phyloP scores from a whole-genome alignment of 2,797 vertebrate genomes.

The Phataginus tricuspis region DNA sequence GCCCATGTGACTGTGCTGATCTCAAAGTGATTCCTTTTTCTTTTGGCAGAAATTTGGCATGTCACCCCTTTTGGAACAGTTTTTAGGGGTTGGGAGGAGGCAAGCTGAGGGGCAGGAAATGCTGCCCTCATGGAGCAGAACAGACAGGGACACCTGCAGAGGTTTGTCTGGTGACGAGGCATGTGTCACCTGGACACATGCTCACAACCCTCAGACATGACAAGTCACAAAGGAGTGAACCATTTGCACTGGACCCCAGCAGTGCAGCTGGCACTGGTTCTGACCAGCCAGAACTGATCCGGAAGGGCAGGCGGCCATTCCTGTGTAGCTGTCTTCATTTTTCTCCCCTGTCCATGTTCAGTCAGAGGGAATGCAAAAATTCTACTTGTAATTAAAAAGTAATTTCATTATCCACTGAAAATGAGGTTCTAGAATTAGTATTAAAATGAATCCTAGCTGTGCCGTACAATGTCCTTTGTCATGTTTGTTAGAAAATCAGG shows the following conservation, averaged over 20 bases:
- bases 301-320: not conserved
- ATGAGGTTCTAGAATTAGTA: conserved; percentile 48
- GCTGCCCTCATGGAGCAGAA: not conserved
- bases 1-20: not conserved
- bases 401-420: conserved; percentile 59
- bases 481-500: not conserved
- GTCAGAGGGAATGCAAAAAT: not conserved
- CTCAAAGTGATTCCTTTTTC: not conserved
- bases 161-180: not conserved
- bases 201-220: too few relatives aligned
- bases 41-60: not conserved
- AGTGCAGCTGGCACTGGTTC: too few relatives aligned
- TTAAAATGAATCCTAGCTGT: not conserved
- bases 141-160: not conserved
- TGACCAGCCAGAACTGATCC: not conserved
- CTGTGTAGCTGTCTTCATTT: accelerated
- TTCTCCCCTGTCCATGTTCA: not conserved
- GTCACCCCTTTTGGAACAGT: not conserved
- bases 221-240: not conserved
- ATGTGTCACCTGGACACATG: not conserved
- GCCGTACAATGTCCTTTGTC: not conserved
- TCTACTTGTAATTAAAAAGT: conserved; percentile 51
- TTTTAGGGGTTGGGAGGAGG: accelerated
- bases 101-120: accelerated
- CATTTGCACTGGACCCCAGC: too few relatives aligned